Evolutionary conservation across 2,113 vertebrate species (phyloP), one percentile per base, ranked within the genome.

Genomic region (Corythoichthys haematopterus): DNA sequence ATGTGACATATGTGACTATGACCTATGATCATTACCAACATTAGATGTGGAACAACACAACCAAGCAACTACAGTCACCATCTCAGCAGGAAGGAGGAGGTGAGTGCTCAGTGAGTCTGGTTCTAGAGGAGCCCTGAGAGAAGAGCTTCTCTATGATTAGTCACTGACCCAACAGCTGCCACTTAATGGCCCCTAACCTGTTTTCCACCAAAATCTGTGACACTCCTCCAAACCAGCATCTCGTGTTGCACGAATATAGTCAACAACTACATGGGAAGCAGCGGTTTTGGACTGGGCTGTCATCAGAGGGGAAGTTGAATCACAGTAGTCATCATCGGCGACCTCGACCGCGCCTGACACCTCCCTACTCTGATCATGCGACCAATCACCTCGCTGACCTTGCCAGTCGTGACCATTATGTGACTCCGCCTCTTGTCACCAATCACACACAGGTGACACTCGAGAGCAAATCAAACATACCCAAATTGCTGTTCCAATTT

Each of bases 171-270:
- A 62, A 81, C 91, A 91, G 77, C 91, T 93, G 88, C 68, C 1
- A 64, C 87, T 73, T 82, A 83, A 87, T 28, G 1, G 81, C 72
- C 63, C 73, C 36, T 83, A 90, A 91, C 85, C 89, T 92, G 89
- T 78, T 89, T 88, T 67, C 58, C 36, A 37, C 12, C 72, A 46
- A 53, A 63, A 69, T 28, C 8, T 0, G 3, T n/a, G 9, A 11
- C 2, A 8, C 62, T 50, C 6, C 35, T 51, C 11, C 51, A 61
- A 10, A 47, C 65, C 40, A 57, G 53, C 10, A 20, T 33, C 7
- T 8, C 36, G 28, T 15, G 16, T 56, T 5, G 13, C 46, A 48
- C 28, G n/a, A 52, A 52, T n/a, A 11, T 3, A 9, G 20, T 14
- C 9, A 50, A 16, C 46, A 2, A 50, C 6, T 10, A 66, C 33